Conservation (phyloP, 1,140 invertebrate genomes). For the Aphis craccivora region DNA sequence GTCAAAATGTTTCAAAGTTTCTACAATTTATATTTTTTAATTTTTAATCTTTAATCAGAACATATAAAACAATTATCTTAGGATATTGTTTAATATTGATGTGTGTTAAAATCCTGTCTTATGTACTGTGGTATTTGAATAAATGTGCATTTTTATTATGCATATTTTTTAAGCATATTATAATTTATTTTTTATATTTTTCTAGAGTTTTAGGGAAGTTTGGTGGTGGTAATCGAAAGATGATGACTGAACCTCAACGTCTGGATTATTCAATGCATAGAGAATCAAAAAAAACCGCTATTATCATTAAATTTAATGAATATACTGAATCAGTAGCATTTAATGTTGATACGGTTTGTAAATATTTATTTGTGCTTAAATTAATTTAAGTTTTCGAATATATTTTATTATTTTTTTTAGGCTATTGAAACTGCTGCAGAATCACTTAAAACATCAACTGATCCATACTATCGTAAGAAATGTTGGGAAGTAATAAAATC, state of each 20-base stretch:
- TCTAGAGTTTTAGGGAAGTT: slow-evolving; percentile 93
- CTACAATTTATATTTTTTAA: too few relatives aligned
- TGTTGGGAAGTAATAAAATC: slow-evolving; percentile 95
- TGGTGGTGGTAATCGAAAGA: slow-evolving; percentile 96
- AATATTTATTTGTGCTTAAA: not conserved
- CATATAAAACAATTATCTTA: too few relatives aligned
- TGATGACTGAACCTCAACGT: slow-evolving; percentile 96
- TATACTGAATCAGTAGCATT: slow-evolving; percentile 82
- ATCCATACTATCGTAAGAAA: slow-evolving; percentile 88
- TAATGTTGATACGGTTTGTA: slow-evolving; percentile 81
- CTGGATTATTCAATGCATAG: slow-evolving; percentile 76
- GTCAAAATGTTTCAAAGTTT: too few relatives aligned
- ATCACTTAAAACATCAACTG: slow-evolving; percentile 83
- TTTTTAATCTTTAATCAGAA: too few relatives aligned
- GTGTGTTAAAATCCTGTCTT: too few relatives aligned
- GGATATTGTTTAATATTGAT: too few relatives aligned
- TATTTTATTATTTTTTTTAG: slow-evolving; percentile 60
- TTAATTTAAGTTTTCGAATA: slow-evolving; percentile 53
- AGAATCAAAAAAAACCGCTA: slow-evolving; percentile 79
- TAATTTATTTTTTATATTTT: slow-evolving; percentile 19
- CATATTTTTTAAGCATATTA: too few relatives aligned
- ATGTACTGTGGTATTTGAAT: too few relatives aligned
- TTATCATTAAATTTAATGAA: slow-evolving; percentile 87
- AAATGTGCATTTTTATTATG: too few relatives aligned
- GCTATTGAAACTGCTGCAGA: slow-evolving; percentile 88